These are phyloP conservation scores for Matsumyia berberina DNA, from an alignment of 2,888 invertebrate genomes.

Conservation along the genomic window DNA sequence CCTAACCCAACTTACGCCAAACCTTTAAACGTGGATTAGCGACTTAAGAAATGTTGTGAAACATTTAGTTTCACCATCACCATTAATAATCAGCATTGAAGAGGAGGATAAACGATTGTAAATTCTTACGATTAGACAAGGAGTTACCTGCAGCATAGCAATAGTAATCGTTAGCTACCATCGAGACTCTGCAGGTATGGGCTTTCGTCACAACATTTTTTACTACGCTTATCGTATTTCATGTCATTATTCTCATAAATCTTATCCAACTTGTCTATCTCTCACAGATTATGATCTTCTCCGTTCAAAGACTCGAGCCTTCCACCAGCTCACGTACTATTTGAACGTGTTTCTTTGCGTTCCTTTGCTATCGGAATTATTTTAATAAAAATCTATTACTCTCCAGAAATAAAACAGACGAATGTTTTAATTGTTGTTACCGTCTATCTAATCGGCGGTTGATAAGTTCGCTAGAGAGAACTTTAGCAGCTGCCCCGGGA, in stretches of 20 bases:
- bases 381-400: constrained; percentile 1
- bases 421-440: neutral
- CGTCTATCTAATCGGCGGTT: constrained; percentile 40
- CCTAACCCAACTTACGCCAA: no score
- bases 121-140: constrained; percentile 13
- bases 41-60: neutral
- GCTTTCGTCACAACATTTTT: constrained; percentile 5
- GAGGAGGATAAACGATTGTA: neutral
- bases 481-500: constrained; percentile 26
- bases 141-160: constrained; percentile 1
- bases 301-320: neutral
- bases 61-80: neutral
- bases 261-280: constrained; percentile 40
- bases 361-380: neutral
- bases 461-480: constrained; percentile 13
- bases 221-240: neutral
- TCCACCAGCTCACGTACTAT: neutral
- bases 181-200: neutral
- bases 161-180: constrained; percentile 7
- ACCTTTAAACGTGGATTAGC: neutral
- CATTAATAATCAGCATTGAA: neutral
- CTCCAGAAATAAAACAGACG: neutral
- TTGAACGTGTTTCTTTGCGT: neutral
- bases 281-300: constrained; percentile 2
- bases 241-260: neutral